A percentile compares a stretch with the other conserved stretches of the same genome.
phyloP scores from a whole-genome alignment of 35 echinoderm and acorn worm species.

The Strongylocentrotus purpuratus region DNA sequence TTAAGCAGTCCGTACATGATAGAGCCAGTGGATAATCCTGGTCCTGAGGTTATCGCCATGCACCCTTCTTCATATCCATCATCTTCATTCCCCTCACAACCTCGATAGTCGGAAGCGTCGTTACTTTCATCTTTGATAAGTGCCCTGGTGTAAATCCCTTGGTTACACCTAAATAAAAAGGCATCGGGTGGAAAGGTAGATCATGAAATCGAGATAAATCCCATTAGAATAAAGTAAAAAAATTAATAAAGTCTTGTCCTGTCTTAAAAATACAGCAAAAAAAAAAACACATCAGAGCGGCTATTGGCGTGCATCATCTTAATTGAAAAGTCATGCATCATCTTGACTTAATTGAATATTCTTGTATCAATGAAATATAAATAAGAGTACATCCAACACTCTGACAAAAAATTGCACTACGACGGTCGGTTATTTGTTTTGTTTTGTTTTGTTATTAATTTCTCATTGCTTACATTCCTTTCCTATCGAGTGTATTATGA shows the following conservation, averaged over 20 bases:
- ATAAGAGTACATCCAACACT: too few species aligned
- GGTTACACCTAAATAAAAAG: background rate
- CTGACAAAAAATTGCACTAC: too few species aligned
- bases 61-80: slow-evolving; percentile 60
- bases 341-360: too few species aligned
- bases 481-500: too few species aligned
- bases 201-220: background rate
- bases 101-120: background rate
- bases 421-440: too few species aligned
- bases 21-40: background rate
- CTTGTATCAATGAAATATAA: too few species aligned
- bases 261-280: too few species aligned
- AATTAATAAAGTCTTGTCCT: background rate
- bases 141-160: background rate
- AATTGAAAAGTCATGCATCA: too few species aligned
- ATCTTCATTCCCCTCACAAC: slow-evolving; percentile 22
- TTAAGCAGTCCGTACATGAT: slow-evolving; percentile 44
- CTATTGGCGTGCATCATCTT: too few species aligned
- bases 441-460: too few species aligned
- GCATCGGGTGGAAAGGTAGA: background rate
- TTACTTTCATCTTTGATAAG: background rate
- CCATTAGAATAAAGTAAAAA: background rate
- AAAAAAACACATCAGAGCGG: background rate
- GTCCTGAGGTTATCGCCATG: background rate
- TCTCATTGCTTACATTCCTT: too few species aligned